Evolutionary conservation across 2,797 vertebrate genomes (phyloP).

Genomic region (Corythornis leucogaster): DNA sequence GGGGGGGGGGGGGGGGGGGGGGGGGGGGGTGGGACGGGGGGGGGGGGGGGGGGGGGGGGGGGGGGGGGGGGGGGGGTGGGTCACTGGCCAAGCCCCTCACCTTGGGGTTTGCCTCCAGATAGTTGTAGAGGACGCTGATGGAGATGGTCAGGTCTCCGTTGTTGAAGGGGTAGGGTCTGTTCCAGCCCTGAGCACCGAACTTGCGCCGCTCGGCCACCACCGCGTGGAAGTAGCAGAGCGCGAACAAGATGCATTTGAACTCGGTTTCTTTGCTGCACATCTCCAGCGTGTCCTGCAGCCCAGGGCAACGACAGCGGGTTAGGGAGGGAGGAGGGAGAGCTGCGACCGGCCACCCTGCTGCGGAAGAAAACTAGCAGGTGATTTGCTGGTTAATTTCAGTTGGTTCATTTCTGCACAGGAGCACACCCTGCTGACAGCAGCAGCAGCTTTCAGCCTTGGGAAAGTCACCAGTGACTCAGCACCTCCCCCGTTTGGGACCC

Average conservation of each 20-base stretch:
- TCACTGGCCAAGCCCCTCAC: background rate
- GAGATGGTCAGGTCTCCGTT: slow-evolving; percentile 80
- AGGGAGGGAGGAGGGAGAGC: no score
- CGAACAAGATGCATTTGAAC: slow-evolving; percentile 79
- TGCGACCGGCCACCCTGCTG: rapidly evolving
- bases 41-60: no score
- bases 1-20: no score
- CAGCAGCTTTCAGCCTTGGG: background rate
- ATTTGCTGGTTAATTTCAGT: background rate
- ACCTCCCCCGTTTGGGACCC: background rate
- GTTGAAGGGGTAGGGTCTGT: slow-evolving; percentile 79
- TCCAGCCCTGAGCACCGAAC: slow-evolving; percentile 82
- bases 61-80: background rate
- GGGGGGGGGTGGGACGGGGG: no score
- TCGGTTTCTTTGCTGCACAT: slow-evolving; percentile 79
- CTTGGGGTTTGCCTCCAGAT: slow-evolving; percentile 79
- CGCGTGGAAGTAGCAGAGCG: slow-evolving; percentile 79
- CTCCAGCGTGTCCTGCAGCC: slow-evolving; percentile 75
- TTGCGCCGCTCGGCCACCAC: slow-evolving; percentile 79
- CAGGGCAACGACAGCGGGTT: background rate
- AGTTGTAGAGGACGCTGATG: slow-evolving; percentile 76
- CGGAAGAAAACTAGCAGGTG: background rate
- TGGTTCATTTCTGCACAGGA: background rate
- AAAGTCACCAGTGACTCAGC: background rate
- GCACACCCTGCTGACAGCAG: background rate